phyloP scores from a whole-genome alignment of 2,888 invertebrate genomes.

The Drosophila bunnanda region DNA sequence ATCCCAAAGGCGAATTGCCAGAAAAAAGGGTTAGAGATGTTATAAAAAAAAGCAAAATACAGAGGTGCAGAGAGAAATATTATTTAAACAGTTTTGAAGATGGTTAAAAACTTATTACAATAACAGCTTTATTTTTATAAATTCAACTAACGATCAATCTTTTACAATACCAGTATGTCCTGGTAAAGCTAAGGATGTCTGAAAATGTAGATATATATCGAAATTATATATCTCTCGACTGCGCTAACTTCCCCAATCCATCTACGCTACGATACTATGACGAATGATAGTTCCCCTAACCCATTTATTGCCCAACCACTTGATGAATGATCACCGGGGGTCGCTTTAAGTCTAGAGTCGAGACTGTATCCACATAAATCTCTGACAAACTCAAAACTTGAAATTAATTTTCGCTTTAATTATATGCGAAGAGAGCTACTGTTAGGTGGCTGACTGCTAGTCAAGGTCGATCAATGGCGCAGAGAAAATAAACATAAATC shows the following conservation, averaged over 20 bases:
- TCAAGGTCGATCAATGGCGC: conserved; percentile 48
- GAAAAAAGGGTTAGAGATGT: conserved; percentile 8
- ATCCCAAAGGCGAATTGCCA: conserved; percentile 22
- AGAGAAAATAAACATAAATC: conserved; percentile 34
- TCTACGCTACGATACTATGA: conserved; percentile 5
- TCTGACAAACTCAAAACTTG: conserved; percentile 55
- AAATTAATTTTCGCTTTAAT: conserved; percentile 69
- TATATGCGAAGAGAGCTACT: conserved; percentile 57
- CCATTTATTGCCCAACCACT: conserved; percentile 30
- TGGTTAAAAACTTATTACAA: too few species aligned
- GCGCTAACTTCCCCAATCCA: neutral
- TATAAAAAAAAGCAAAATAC: neutral
- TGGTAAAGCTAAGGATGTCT: too few species aligned
- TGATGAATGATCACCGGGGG: conserved; percentile 34
- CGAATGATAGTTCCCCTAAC: conserved; percentile 27
- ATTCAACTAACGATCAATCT: too few species aligned
- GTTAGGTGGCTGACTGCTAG: conserved; percentile 31
- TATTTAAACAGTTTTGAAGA: too few species aligned
- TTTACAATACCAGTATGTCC: too few species aligned
- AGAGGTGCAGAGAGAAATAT: neutral
- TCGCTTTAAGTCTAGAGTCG: conserved; percentile 27
- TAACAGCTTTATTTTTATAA: too few species aligned
- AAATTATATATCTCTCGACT: too few species aligned
- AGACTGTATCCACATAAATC: conserved; percentile 57
- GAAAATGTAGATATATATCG: too few species aligned